These are phyloP conservation scores for Alces alces DNA, from an alignment of 2,113 vertebrate species.

Conservation along the genomic window DNA sequence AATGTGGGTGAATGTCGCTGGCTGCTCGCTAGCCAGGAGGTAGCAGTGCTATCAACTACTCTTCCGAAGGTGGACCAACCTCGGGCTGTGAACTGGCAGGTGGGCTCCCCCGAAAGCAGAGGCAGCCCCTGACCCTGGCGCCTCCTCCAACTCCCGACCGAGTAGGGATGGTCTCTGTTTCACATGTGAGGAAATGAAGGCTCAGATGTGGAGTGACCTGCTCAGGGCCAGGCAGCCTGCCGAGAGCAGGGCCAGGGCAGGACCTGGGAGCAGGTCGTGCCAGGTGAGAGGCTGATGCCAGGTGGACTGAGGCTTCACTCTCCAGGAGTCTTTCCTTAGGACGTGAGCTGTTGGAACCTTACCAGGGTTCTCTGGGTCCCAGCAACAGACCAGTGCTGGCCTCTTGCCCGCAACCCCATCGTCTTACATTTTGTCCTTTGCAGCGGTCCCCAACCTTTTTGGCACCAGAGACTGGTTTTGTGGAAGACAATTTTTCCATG, in stretches of 20 bases:
- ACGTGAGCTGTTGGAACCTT: background rate
- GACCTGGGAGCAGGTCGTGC: fast-evolving
- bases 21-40: background rate
- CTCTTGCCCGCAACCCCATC: fast-evolving
- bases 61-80: background rate
- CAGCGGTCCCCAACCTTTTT: background rate
- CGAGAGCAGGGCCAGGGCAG: background rate
- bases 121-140: background rate
- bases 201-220: background rate
- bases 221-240: too few species aligned
- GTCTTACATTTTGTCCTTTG: background rate
- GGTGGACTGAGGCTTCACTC: background rate
- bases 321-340: background rate
- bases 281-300: background rate
- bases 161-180: background rate
- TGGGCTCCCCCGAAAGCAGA: background rate
- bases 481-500: background rate
- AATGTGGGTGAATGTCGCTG: background rate
- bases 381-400: background rate
- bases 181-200: background rate
- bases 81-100: fast-evolving
- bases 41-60: background rate
- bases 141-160: background rate
- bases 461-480: background rate
- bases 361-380: background rate